A percentile compares a stretch with the other conserved stretches of the same genome.
Conservation (phyloP, 2,888 invertebrate genomes). For the Cordilura impudica region DNA sequence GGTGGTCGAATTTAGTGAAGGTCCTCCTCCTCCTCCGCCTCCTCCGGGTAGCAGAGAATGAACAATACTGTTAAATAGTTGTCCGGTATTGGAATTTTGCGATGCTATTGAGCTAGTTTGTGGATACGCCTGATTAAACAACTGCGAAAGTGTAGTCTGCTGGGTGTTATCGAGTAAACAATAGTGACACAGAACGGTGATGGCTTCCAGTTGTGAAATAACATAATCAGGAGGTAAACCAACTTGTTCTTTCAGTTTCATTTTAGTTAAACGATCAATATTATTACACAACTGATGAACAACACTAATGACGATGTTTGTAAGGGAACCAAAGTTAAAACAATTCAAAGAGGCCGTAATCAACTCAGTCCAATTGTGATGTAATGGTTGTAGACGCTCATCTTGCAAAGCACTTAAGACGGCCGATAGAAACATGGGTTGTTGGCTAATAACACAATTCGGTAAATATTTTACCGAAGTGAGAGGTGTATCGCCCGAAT, state of each 20-base stretch:
- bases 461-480: constrained; percentile 81
- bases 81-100: constrained; percentile 82
- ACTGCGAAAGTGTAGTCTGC: constrained; percentile 80
- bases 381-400: constrained; percentile 84
- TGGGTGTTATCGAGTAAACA: constrained; percentile 84
- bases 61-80: constrained; percentile 88
- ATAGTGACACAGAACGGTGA: constrained; percentile 88
- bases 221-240: constrained; percentile 86
- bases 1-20: constrained; percentile 68
- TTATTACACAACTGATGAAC: constrained; percentile 86
- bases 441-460: constrained; percentile 85
- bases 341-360: constrained; percentile 89
- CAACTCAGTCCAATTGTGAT: constrained; percentile 90
- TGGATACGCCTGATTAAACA: constrained; percentile 80
- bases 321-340: constrained; percentile 84
- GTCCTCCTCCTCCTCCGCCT: no score
- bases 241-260: constrained; percentile 71
- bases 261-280: constrained; percentile 82
- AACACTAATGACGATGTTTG: constrained; percentile 87
- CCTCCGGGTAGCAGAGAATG: constrained; percentile 87
- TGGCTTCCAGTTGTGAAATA: constrained; percentile 86
- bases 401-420: constrained; percentile 87
- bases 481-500: constrained; percentile 65
- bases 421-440: constrained; percentile 89
- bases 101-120: constrained; percentile 79